These are phyloP conservation scores for Pachypsylla venusta DNA, from an alignment of 1,140 invertebrate genomes.

Conservation along the genomic window DNA sequence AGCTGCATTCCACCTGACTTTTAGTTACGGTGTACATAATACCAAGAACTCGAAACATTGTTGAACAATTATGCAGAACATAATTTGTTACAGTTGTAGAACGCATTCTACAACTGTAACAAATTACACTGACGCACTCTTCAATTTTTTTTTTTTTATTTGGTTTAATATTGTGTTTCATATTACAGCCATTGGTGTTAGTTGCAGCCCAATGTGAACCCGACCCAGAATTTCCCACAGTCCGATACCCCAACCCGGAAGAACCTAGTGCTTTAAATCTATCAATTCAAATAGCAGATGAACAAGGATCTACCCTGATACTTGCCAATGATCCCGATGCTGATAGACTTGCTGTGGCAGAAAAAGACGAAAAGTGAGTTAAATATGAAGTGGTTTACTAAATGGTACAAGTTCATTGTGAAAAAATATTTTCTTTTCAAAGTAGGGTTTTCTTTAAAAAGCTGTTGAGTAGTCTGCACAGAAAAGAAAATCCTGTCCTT, in stretches of 20 bases:
- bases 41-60: no score
- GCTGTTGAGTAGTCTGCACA: slow-evolving; percentile 13
- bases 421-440: no score
- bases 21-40: no score
- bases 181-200: slow-evolving; percentile 47
- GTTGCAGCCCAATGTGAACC: slow-evolving; percentile 75
- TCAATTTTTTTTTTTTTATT: no score
- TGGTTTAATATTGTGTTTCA: no score
- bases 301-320: slow-evolving; percentile 53
- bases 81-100: no score
- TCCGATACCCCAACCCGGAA: slow-evolving; percentile 96
- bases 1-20: no score
- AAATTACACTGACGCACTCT: no score
- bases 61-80: no score
- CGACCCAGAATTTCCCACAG: slow-evolving; percentile 93
- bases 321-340: slow-evolving; percentile 98
- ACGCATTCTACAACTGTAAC: no score
- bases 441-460: background rate
- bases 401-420: slow-evolving; percentile 32
- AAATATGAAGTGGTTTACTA: no score
- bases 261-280: slow-evolving; percentile 81
- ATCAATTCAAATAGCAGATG: slow-evolving; percentile 68
- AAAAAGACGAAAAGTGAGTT: slow-evolving; percentile 34
- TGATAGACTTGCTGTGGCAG: slow-evolving; percentile 86
- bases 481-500: no score